These are phyloP conservation scores for Steinernema feltiae DNA, from an alignment of 1,140 invertebrate genomes.

Conservation along the genomic window DNA sequence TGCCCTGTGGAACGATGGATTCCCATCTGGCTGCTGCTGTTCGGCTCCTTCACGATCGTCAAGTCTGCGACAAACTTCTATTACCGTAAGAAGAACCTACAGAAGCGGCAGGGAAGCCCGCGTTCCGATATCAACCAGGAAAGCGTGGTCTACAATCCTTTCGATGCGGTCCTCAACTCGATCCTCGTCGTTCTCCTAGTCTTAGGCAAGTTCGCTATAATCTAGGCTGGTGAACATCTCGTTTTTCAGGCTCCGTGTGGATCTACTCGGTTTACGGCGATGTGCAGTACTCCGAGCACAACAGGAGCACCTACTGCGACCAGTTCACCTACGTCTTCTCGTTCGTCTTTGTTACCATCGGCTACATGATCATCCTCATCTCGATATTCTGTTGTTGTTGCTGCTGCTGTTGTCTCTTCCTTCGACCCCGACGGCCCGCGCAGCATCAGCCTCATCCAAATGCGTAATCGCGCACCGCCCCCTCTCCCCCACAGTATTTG, in stretches of 20 bases:
- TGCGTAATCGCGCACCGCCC: too few species aligned
- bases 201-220: constrained; percentile 5
- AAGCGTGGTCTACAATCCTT: not conserved
- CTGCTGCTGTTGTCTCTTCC: constrained; percentile 30
- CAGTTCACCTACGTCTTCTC: constrained; percentile 33
- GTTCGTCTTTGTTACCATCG: constrained; percentile 33
- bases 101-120: constrained; percentile 6
- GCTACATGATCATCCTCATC: constrained; percentile 22
- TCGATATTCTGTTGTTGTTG: constrained; percentile 30
- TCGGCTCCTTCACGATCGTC: constrained; percentile 23
- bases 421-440: constrained; percentile 1
- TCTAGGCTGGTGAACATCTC: not conserved
- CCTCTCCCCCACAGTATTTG: too few species aligned
- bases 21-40: constrained; percentile 29
- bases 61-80: constrained; percentile 28
- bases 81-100: constrained; percentile 21
- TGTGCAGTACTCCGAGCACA: not conserved
- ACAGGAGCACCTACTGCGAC: constrained; percentile 24
- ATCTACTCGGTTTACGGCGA: constrained; percentile 24
- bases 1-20: constrained; percentile 24
- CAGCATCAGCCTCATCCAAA: not conserved
- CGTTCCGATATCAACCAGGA: constrained; percentile 13
- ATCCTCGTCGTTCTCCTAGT: not conserved
- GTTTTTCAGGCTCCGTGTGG: constrained; percentile 32
- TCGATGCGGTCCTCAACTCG: not conserved